Percentiles rank a stretch among this genome's conserved stretches.
Conservation (phyloP, 2,888 invertebrate species). For the Zygogramma bicolorata region DNA sequence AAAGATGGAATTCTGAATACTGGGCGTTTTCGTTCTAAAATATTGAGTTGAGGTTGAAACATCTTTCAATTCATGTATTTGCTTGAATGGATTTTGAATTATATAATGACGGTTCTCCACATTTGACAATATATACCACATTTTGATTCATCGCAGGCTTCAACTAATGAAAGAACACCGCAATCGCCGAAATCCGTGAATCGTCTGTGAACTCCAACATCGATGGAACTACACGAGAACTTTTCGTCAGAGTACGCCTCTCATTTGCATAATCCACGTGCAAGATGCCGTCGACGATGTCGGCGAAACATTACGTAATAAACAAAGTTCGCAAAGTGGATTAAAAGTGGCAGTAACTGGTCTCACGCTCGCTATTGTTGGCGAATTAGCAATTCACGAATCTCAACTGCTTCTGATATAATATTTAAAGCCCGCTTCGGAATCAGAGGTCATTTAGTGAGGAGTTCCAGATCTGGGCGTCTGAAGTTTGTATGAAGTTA, state of each 20-base stretch:
- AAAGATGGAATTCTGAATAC: no score
- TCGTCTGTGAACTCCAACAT: neutral
- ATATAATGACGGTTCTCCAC: no score
- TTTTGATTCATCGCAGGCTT: no score
- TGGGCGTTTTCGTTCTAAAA: no score
- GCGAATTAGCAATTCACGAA: neutral
- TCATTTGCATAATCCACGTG: conserved; percentile 2
- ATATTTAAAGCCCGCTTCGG: neutral
- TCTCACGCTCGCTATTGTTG: neutral
- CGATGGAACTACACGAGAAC: neutral
- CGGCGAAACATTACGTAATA: neutral
- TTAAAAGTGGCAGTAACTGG: neutral
- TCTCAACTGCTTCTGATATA: neutral
- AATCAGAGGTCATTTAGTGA: neutral
- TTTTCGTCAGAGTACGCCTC: neutral
- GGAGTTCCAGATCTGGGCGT: neutral
- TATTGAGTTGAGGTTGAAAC: no score
- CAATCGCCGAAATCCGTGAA: no score
- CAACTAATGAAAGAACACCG: no score
- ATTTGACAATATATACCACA: no score
- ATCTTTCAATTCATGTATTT: no score
- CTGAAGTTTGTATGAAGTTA: neutral
- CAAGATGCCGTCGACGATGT: neutral
- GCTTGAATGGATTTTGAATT: no score
- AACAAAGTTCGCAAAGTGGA: conserved; percentile 10